Percentiles rank a stretch among this genome's conserved stretches.
Conservation (phyloP, 2,113 vertebrate species). For the Rana temporaria region DNA sequence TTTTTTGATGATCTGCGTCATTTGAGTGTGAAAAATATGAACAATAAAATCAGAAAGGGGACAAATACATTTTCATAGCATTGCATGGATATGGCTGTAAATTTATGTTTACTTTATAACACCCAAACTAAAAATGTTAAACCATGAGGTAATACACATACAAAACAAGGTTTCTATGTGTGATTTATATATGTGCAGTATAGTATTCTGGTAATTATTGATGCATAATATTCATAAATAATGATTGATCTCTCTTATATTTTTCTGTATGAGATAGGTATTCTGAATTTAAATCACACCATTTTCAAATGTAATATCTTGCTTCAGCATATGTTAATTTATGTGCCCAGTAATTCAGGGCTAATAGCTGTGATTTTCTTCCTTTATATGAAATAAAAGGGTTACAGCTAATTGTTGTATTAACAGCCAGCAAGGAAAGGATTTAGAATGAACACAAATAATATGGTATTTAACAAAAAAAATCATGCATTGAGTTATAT, state of each 20-base stretch:
- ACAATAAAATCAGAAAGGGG: no score
- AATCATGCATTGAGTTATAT: conserved; percentile 1
- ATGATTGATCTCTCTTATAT: not conserved
- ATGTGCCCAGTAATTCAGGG: conserved; percentile 2
- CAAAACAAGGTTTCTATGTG: not conserved
- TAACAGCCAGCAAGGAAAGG: conserved; percentile 9
- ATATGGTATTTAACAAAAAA: conserved; percentile 1
- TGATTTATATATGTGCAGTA: not conserved
- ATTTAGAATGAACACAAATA: not conserved
- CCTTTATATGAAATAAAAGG: conserved; percentile 26
- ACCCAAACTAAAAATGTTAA: no score
- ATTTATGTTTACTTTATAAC: no score
- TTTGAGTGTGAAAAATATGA: no score
- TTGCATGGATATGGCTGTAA: no score
- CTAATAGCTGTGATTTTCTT: conserved; percentile 22
- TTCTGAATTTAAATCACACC: not conserved
- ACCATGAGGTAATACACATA: no score
- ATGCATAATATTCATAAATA: not conserved
- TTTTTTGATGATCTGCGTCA: no score
- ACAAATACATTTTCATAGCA: no score
- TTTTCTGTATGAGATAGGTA: not conserved
- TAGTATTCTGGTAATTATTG: not conserved
- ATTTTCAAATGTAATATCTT: conserved; percentile 1
- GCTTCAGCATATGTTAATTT: conserved; percentile 14
- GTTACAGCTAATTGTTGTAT: conserved; percentile 17